Evolutionary conservation across 2,113 vertebrate genomes (phyloP).

Genomic region (Pteruthius melanotis): DNA sequence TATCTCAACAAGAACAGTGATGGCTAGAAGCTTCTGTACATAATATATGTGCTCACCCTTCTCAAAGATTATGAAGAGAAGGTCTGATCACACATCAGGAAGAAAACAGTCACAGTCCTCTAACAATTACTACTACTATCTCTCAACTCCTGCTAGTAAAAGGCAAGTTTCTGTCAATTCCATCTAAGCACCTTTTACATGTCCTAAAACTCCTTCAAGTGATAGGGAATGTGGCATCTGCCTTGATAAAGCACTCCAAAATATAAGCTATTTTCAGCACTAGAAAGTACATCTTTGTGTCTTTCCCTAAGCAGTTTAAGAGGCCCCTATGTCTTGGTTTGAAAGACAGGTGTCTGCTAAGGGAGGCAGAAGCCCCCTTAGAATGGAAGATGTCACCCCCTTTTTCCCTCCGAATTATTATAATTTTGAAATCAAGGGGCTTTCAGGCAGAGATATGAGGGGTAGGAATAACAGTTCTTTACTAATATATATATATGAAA

Average conservation of each 20-base stretch:
- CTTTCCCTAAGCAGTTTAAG: background rate
- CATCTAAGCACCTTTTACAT: background rate
- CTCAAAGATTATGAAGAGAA: background rate
- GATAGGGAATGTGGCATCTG: background rate
- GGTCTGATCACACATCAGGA: background rate
- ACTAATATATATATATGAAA: no score
- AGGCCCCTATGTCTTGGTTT: no score
- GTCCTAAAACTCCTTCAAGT: background rate
- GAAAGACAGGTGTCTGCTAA: no score
- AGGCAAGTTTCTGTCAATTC: background rate
- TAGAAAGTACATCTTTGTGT: background rate
- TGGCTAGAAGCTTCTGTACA: background rate
- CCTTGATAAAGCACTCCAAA: background rate
- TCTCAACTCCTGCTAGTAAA: background rate
- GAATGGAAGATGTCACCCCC: no score
- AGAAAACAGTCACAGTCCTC: background rate
- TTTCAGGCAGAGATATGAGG: no score
- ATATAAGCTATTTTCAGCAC: background rate
- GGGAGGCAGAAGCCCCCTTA: no score
- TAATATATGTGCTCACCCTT: background rate
- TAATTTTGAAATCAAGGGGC: no score
- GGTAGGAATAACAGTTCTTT: no score
- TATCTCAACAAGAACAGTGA: background rate
- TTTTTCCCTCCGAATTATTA: no score
- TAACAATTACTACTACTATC: background rate